Evolutionary conservation across 2,888 invertebrate genomes (phyloP), one percentile per base, ranked within the genome.

Genomic region (Chymomyza fuscimana): DNA sequence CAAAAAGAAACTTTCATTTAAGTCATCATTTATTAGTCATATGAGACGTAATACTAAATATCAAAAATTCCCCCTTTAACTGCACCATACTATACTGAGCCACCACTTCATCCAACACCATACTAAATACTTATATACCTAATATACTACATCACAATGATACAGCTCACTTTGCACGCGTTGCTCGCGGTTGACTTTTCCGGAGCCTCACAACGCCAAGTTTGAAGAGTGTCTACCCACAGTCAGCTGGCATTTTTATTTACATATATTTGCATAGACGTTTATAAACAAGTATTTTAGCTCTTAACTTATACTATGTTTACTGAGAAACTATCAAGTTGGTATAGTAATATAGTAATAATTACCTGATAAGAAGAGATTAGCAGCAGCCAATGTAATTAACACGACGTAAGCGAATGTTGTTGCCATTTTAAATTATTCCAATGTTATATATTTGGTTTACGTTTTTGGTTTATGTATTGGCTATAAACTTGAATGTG

Each of bases 311-410:
- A 65, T 63, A 52, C 2, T 61, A 32, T 32, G 7, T 32, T 7
- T 50, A 59, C 7, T 54, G 16, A n/a, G 25, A 19, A 25, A n/a
- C 40, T 29, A 36, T 50, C 59, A 52, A 65, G 46, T 63, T 7
- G 54, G 46, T 52, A 59, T 36, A 66, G 60, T 60, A 9, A 2
- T 32, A 3, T 32, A 32, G 32, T 32, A 51, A 19, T 40, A 76
- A 68, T 89, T 82, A 91, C 91, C 91, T 88, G 91, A 86, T 88
- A 90, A 85, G 75, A 83, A 72, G 79, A 82, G 81, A 82, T 87
- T 88, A 77, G 82, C 83, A 70, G 85, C 83, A 70, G 85, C 76
- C 63, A 89, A 65, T 32, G 83, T 80, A 64, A 89, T 78, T 80
- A 89, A 84, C 74, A 90, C 78, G 75, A 80, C 73, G 73, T 69